Base-by-base conservation (phyloP, 1,140 invertebrate species). In the Marisa cornuarietis region DNA sequence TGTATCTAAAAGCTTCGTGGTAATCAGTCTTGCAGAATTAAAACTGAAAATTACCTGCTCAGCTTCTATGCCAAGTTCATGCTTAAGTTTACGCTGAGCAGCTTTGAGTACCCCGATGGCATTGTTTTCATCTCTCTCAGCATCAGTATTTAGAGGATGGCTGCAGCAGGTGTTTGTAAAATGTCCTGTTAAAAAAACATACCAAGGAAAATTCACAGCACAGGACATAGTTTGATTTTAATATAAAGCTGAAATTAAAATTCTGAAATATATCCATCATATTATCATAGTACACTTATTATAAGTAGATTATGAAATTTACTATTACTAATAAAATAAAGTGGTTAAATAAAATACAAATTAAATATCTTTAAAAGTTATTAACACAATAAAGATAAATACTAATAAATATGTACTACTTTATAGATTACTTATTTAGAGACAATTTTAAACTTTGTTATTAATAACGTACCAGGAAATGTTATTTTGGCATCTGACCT, bases 151-250 rank as follows among this genome's bases (percentile, higher is more conserved):
- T 24, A 99, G 90, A 0, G 98, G 98, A 92, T 99, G 98, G 91
- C 97, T 98, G 90, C 98, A 99, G 91, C 98, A 99, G 0, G 97
- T 96, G 87, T 99, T 99, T 18, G 97, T 98, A 85, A 95, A 97
- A 87, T 94, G 94, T 80, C 88, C 91, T 91, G 79, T 62, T 85
- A 85, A 18, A 61, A 77, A 79, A 26, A 75, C 22, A 79, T 42
- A 10, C n/a, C 26, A 42, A 42, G 31, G 31, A 42, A 20, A 75
- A 65, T 63, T 51, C 26, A 74, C 16, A 52, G 1, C 2, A 20
- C 54, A 24, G 62, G 7, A 71, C 31, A 2, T 22, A 65, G 18
- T 24, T 22, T 20, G 63, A 65, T 65, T 24, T 65, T 26, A 74
- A 74, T 22, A 1, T 11, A 14, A 1, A n/a, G 11, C 49, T 22